Base-by-base conservation (phyloP, 2,797 vertebrate genomes). In the Furcifer pardalis region DNA sequence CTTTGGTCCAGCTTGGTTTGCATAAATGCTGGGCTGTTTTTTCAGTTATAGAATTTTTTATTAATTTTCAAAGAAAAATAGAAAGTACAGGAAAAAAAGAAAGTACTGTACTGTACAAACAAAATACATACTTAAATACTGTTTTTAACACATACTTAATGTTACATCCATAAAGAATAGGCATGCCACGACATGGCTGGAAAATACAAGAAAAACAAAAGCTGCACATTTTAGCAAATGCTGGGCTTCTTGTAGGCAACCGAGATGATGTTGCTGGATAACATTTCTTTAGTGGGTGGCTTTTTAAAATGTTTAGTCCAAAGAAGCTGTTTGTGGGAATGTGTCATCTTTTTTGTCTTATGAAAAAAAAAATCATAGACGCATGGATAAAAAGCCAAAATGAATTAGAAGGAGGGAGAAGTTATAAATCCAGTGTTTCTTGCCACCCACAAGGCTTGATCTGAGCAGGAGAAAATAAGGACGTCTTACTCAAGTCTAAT, bases 131-230 rank as follows among this genome's bases (percentile, higher is more conserved):
- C n/a, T n/a, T n/a, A n/a, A n/a, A n/a, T n/a, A n/a, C n/a, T n/a
- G n/a, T n/a, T n/a, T 56, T 90, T 71, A 94, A 90, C 86, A 89
- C 59, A 59, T 85, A 85, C 88, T 62, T 89, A 93, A 86, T 25
- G 0, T 77, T 86, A 86, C 81, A 88, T 89, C 92, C 91, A 90
- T 84, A 89, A 86, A 87, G 90, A 92, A 90, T 82, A 88, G 89
- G 85, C 84, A 89, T 71, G 19, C 12, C 85, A 1, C 84, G 79
- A 83, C 68, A 7, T 32, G 78, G 82, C 69, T 83, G 56, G 25
- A 2, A n/a, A 13, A 3, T 25, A 40, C 25, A 13, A 66, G 40
- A n/a, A 40, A 40, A 35, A 69, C 15, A 12, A 32, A 74, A 25
- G 7, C 10, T 13, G 62, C 46, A 86, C 56, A 80, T 90, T 82